Evolutionary conservation across 2,113 vertebrate species (phyloP), one percentile per base, ranked within the genome.

Genomic region (Rhombomys opimus): DNA sequence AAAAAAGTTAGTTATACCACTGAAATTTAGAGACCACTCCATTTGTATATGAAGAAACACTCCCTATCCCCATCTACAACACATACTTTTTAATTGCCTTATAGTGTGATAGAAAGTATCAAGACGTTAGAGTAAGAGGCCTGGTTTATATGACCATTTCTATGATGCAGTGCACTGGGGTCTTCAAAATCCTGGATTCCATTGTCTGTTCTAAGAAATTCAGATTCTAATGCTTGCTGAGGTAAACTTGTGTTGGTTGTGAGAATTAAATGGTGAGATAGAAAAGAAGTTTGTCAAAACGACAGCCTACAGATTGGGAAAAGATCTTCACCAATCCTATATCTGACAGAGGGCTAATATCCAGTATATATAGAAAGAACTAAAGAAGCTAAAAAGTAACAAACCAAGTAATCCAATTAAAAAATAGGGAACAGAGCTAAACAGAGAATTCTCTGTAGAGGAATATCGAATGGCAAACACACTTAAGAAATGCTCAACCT

Each of bases 141-240:
- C 35, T 91, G 46, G 57, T 87, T 94, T 87, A 35, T 86, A 85
- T 57, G 67, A 89, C 68, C 65, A 54, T 90, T 50, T 87, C 38
- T 82, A 35, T 93, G 50, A 93, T 52, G n/a, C n/a, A 93, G 0
- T 91, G 46, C 35, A 9, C 32, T 96, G 57, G 18, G 46, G 38
- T 90, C 41, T 82, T 96, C 80, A 90, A 77, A 72, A 20, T 3
- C 30, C 52, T 87, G 27, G 12, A 57, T 30, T 92, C 72, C 15
- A 32, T 65, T 81, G 27, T 52, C 18, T 93, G 17, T 72, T 91
- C 61, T 82, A 9, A 68, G 86, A 95, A 94, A 86, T 86, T 68
- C 8, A 81, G 67, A 68, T 93, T 50, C 63, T 59, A 61, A 87
- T 92, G 92, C 68, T 87, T 98, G 91, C 30, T 89, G 54, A 22